Percentiles rank a stretch among this genome's conserved stretches.
These are phyloP conservation scores for Argynnis bischoffii DNA, from an alignment of 2,888 invertebrate genomes.

Conservation along the genomic window DNA sequence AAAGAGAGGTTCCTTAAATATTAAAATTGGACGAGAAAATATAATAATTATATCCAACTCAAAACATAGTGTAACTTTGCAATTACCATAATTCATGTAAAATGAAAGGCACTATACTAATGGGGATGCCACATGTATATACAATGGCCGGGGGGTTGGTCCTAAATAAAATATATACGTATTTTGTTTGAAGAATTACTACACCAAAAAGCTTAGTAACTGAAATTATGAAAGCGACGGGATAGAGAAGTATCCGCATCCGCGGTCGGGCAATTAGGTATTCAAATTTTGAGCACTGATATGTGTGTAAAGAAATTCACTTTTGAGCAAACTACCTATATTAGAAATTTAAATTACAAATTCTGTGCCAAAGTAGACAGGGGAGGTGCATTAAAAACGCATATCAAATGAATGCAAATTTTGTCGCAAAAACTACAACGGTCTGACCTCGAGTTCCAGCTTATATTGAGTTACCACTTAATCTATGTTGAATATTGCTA, in stretches of 20 bases:
- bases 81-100: slow-evolving; percentile 10
- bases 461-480: slow-evolving; percentile 28
- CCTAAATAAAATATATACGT: slow-evolving; percentile 20
- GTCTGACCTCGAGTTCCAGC: slow-evolving; percentile 18
- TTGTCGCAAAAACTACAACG: slow-evolving; percentile 29
- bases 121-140: slow-evolving; percentile 2
- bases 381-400: slow-evolving; percentile 45
- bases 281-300: slow-evolving; percentile 59
- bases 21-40: no score
- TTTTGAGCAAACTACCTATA: slow-evolving; percentile 55
- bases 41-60: no score
- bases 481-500: slow-evolving; percentile 10
- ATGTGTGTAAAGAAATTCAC: slow-evolving; percentile 48
- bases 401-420: slow-evolving; percentile 46
- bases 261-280: slow-evolving; percentile 56
- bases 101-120: slow-evolving; percentile 11
- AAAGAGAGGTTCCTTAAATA: no score
- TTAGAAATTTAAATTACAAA: slow-evolving; percentile 63
- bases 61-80: not conserved
- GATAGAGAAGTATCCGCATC: slow-evolving; percentile 31
- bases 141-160: slow-evolving; percentile 8
- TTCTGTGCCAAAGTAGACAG: slow-evolving; percentile 45
- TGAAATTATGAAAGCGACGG: slow-evolving; percentile 23
- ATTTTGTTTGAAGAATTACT: slow-evolving; percentile 25
- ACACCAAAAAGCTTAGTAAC: slow-evolving; percentile 21